Evolutionary conservation across 2,888 invertebrate genomes (phyloP), one percentile per base, ranked within the genome.

Genomic region (Phortica magna): DNA sequence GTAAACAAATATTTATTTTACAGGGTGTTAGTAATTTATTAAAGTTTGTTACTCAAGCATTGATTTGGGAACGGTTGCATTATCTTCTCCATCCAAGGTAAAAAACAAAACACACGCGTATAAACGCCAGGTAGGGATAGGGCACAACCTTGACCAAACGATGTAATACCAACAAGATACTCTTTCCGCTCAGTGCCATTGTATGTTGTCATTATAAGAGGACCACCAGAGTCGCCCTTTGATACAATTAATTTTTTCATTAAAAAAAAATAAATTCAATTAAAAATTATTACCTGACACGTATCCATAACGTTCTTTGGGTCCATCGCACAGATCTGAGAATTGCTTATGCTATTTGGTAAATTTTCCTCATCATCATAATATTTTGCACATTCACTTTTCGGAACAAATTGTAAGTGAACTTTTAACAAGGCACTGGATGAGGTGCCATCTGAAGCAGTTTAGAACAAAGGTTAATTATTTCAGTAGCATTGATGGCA

Each of bases 251-350:
- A 19, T 19, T 10, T 48, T 22, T 48, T 39, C 0, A 12, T 2
- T 48, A 9, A 9, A 12, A 14, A 14, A 48, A 48, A 48, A 48
- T 6, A 2, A 12, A 14, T 12, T 12, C 14, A 1, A 48, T 12
- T 2, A 9, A 48, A 2, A 12, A 48, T 12, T 48, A 48, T 65
- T 14, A 65, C 65, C 41, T 67, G 67, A 19, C 67, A 67, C 39
- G 67, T 67, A 42, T 67, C 67, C 67, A 67, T 67, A 42, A 67
- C 14, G 42, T 41, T 41, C 2, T 42, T 42, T 4, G 17, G 4
- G 74, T 80, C 80, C 12, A 75, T 71, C 7, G 80, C 80, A 70
- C 81, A 81, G 12, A 81, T 75, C 73, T 81, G 81, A 61, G 68
- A 74, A 2, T 76, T 70, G 6, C 78, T 76, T 12, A 81, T 74